Evolutionary conservation across 2,888 invertebrate species (phyloP), one percentile per base, ranked within the genome.

Genomic region (Halocaridina rubra): DNA sequence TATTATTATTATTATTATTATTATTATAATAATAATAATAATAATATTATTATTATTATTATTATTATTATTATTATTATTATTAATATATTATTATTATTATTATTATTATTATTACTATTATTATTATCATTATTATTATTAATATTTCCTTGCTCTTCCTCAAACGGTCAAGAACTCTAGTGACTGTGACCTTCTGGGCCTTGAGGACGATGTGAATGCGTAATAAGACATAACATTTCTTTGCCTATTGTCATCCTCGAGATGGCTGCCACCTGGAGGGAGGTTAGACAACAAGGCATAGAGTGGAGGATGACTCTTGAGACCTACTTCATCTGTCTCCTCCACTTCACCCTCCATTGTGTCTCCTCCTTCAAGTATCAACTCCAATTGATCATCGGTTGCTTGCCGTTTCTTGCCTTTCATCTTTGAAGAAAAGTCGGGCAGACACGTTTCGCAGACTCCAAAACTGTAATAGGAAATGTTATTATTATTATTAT

Each of bases 231-330:
- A 53, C 53, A n/a, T 19, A n/a, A n/a, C n/a, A n/a, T n/a, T n/a
- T n/a, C n/a, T n/a, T 5, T 19, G 16, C 19, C 53, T 53, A 19
- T 10, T n/a, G 64, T 39, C 53, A n/a, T 80, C 80, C 72, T 72
- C 33, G 2, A 77, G 33, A 1, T 3, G n/a, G 2, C 57, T 33
- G 3, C 57, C 59, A 3, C 80, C 80, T 3, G 80, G 80, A 10
- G 80, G 80, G 30, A 80, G 33, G 72, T 80, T 80, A n/a, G 80
- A 80, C 24, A 80, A 59, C 10, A 80, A 59, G 16, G 30, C 57
- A 61, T 72, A 39, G 16, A 80, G 72, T 2, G 53, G 80, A 13
- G 80, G 80, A n/a, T 71, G 72, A 8, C 32, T 57, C n/a, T 46
- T 67, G 76, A 77, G 46, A 0, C 72, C 72, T 30, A n/a, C 30